Base-by-base conservation (phyloP, 2,888 invertebrate genomes). In the Eurytoma californica region DNA sequence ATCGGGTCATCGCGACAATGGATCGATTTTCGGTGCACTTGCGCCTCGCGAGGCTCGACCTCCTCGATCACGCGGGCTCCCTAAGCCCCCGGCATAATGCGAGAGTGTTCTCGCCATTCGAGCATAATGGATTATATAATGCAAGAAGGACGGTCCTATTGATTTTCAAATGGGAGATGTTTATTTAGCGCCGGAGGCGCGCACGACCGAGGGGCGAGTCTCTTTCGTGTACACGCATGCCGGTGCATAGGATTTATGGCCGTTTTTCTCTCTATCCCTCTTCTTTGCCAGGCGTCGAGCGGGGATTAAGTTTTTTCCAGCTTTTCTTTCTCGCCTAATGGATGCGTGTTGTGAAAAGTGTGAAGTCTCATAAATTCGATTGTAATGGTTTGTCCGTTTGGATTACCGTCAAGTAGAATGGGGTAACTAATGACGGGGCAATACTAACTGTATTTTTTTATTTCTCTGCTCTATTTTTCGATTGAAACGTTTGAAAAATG, bases 1-100 rank as follows among this genome's bases (percentile, higher is more conserved):
- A 87, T 86, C 86, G 86, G 84, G 85, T 85, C 86, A 86, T 39
- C 82, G 83, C 84, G 86, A 87, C 87, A 87, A 86, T 86, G 80
- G 86, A 87, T 87, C 87, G 87, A 88, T 88, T 86, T 86, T 39
- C 39, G 86, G 85, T 86, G 86, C 84, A 86, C 86, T 86, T 84
- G 84, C 80, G 85, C 72, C 78, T 9, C 58, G 57, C 63, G 9
- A 53, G 53, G 51, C 47, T 39, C 4, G 13, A 28, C 55, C 68
- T 66, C 75, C 57, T 77, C 73, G 55, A 76, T 77, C 81, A 72
- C 78, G 76, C 65, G 80, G 69, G 47, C 65, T 16, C 28, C 77
- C 73, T 80, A 80, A 80, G 80, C 77, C 72, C 80, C 63, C 57
- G 77, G 61, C 20, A 66, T 72, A 79, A 69, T 72, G 72, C 76